These are phyloP conservation scores for Matsumurasca onukii DNA, from an alignment of 1,140 invertebrate genomes.

Conservation along the genomic window DNA sequence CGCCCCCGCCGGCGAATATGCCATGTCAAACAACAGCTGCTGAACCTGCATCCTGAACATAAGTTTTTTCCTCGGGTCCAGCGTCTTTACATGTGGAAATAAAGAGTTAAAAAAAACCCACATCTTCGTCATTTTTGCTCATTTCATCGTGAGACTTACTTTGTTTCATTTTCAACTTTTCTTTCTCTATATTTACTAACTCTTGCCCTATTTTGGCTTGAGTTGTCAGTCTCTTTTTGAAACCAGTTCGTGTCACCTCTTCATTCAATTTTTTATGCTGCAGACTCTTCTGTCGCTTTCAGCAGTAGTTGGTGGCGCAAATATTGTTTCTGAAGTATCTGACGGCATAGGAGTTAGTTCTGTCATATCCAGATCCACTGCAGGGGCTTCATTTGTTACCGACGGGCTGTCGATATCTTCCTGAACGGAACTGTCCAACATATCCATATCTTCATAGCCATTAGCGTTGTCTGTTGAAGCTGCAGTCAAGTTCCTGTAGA, in stretches of 20 bases:
- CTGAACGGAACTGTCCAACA: neutral
- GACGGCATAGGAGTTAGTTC: neutral
- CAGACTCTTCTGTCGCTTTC: too few relatives aligned
- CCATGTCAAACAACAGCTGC: slow-evolving; percentile 35
- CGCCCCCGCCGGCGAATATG: too few relatives aligned
- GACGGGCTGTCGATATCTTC: neutral
- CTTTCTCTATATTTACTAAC: slow-evolving; percentile 29
- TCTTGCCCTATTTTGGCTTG: slow-evolving; percentile 26
- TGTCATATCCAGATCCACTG: neutral
- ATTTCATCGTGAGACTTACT: slow-evolving; percentile 28
- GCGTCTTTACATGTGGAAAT: slow-evolving; percentile 19
- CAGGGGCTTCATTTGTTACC: neutral
- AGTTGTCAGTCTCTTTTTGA: slow-evolving; percentile 7
- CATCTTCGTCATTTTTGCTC: slow-evolving; percentile 18
- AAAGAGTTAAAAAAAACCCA: slow-evolving; percentile 24
- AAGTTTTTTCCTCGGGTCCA: slow-evolving; percentile 31
- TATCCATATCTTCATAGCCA: neutral
- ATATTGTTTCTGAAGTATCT: neutral
- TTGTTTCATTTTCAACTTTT: slow-evolving; percentile 32
- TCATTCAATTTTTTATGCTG: neutral
- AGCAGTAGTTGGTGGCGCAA: neutral
- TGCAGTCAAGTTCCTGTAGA: neutral
- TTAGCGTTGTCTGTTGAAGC: neutral
- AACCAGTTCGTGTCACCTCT: neutral
- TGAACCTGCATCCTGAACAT: slow-evolving; percentile 35